phyloP scores from a whole-genome alignment of 53 echinoderm and acorn worm genomes.

The Holothuria scabra region DNA sequence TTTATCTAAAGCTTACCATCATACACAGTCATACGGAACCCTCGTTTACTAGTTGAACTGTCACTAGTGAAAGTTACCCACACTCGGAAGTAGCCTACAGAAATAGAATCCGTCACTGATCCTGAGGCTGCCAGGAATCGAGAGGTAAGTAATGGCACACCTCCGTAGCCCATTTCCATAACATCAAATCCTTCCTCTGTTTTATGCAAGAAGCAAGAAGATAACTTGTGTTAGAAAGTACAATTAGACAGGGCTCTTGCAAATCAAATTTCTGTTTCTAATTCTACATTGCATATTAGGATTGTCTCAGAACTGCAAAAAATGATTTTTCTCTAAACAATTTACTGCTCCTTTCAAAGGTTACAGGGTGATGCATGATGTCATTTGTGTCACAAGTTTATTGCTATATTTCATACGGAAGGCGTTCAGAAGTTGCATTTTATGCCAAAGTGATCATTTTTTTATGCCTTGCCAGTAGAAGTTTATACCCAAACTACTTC shows the following conservation, averaged over 20 bases:
- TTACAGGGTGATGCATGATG: no score
- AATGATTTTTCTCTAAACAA: no score
- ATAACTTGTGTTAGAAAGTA: neutral
- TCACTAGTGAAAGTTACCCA: slow-evolving; percentile 74
- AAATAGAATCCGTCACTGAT: slow-evolving; percentile 54
- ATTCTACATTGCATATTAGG: neutral
- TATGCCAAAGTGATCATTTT: no score
- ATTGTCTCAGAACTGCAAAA: no score
- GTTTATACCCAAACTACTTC: no score
- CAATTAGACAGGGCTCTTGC: neutral
- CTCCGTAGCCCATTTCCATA: slow-evolving; percentile 73
- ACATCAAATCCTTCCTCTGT: slow-evolving; percentile 78
- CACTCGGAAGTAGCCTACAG: slow-evolving; percentile 53
- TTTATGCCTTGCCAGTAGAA: no score
- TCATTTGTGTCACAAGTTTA: no score
- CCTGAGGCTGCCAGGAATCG: slow-evolving; percentile 66
- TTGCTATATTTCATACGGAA: no score
- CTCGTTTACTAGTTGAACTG: slow-evolving; percentile 35
- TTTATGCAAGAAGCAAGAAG: neutral
- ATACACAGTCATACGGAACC: slow-evolving; percentile 63
- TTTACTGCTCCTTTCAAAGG: no score
- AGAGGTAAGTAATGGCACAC: slow-evolving; percentile 42
- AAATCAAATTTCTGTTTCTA: neutral
- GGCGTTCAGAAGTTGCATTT: no score
- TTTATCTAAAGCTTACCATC: slow-evolving; percentile 65